Conservation (phyloP, 2,113 vertebrate species). For the Cyanocitta stelleri region DNA sequence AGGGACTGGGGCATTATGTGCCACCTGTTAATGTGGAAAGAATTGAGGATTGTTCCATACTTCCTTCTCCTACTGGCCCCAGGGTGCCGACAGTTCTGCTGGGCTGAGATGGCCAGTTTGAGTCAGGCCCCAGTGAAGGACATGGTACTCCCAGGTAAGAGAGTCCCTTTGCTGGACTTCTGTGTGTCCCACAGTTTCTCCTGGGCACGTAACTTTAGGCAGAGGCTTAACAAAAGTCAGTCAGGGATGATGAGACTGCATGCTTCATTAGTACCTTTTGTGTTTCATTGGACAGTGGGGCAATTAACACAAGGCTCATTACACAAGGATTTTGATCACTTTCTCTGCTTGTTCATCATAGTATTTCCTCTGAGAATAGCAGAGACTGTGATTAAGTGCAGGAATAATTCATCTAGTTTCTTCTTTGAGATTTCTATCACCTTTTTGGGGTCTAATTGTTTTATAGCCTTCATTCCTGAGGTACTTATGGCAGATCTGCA, state of each 20-base stretch:
- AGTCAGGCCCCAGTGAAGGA: not conserved
- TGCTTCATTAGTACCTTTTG: conserved; percentile 37
- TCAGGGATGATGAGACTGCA: not conserved
- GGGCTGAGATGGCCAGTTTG: fast-evolving
- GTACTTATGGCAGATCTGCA: not conserved
- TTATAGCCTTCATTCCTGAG: not conserved
- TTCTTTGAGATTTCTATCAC: not conserved
- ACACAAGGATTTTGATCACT: conserved; percentile 41
- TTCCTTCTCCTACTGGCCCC: not conserved
- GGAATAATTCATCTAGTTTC: not conserved
- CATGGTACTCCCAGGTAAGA: not conserved
- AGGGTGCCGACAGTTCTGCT: not conserved
- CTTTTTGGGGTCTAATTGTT: not conserved
- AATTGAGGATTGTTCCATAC: not conserved
- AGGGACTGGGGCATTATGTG: no score
- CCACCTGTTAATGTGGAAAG: not conserved
- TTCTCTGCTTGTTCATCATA: conserved; percentile 36
- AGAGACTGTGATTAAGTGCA: not conserved
- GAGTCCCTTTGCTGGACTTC: not conserved
- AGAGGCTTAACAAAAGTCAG: not conserved
- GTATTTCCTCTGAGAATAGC: conserved; percentile 17
- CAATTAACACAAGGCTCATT: conserved; percentile 61
- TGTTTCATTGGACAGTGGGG: conserved; percentile 26
- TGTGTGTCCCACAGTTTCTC: not conserved
- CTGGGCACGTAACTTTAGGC: not conserved